Base-by-base conservation (phyloP, 2,797 vertebrate genomes). In the Loriculus beryllinus region DNA sequence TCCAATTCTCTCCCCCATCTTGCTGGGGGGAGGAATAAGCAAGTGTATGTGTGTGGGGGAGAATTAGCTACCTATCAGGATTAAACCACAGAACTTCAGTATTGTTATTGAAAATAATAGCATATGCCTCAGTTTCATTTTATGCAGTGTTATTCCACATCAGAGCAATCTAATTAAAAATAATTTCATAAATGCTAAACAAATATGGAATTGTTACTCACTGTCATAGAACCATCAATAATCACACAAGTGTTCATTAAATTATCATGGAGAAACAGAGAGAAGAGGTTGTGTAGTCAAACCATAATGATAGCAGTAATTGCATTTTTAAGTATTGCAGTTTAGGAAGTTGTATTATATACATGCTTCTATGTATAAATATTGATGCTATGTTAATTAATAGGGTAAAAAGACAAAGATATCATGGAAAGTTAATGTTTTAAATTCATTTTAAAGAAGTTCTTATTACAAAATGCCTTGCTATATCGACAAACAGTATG, bases 21-120 rank as follows among this genome's bases (percentile, higher is more conserved):
- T 13, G 6, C 45, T 14, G 8, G 3, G 1, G 7, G 5, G 2
- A 21, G 7, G 14, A 43, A 29, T 33, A 9, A 62, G n/a, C 23
- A 33, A 51, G 48, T 20, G 11, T 9, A 7, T 47, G 13, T 14
- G 26, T 37, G 18, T 15, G 13, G 10, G 29, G 25, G 20, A 9
- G 21, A 23, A 23, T 45, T 22, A 45, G 43, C 14, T 75, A 51
- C 20, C 21, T 26, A 6, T 29, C 3, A 12, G 11, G 15, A 21
- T n/a, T 45, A 54, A 87, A 57, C 12, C 16, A 31, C 15, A 54
- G 20, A 62, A 56, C 21, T 52, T 5, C 12, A 70, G 8, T 7
- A 35, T 19, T 22, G 22, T 33, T 23, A 26, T 2, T 48, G 25
- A 82, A 70, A 68, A 69, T 12, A 64, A 23, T 0, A 48, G 10